phyloP scores from a whole-genome alignment of 2,797 vertebrate genomes.

The Sphaeramia orbicularis region DNA sequence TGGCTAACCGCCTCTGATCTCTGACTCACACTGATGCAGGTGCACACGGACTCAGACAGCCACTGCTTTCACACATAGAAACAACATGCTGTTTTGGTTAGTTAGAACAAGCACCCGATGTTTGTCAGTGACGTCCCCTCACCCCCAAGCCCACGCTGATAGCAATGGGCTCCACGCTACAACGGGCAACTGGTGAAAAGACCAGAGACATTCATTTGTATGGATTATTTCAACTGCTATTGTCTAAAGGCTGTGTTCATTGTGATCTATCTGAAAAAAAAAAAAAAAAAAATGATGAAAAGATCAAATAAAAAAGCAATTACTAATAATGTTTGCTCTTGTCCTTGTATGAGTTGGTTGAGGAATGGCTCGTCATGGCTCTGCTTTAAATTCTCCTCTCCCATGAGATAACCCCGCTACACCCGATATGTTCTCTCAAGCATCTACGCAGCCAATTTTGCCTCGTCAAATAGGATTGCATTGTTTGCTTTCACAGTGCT shows the following conservation, averaged over 20 bases:
- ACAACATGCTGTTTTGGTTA: constrained; percentile 83
- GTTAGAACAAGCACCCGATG: constrained; percentile 81
- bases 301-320: constrained; percentile 91
- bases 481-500: constrained; percentile 66
- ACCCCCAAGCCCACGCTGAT: constrained; percentile 66
- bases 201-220: constrained; percentile 91
- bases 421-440: constrained; percentile 34
- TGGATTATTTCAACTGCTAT: constrained; percentile 93
- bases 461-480: constrained; percentile 57
- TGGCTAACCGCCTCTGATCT: constrained; percentile 72
- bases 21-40: constrained; percentile 67
- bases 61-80: constrained; percentile 62
- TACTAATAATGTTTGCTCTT: constrained; percentile 89
- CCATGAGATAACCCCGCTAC: constrained; percentile 36
- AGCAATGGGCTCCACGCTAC: constrained; percentile 86
- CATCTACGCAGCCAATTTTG: constrained; percentile 38
- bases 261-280: constrained; percentile 94
- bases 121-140: constrained; percentile 82
- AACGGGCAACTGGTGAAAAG: constrained; percentile 86
- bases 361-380: constrained; percentile 66
- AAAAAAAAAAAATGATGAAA: constrained; percentile 89
- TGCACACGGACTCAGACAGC: constrained; percentile 65
- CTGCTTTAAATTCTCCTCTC: constrained; percentile 52
- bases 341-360: constrained; percentile 87
- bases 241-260: constrained; percentile 96